phyloP scores from a whole-genome alignment of 1,140 invertebrate genomes.

The Heliconius eleuchia region DNA sequence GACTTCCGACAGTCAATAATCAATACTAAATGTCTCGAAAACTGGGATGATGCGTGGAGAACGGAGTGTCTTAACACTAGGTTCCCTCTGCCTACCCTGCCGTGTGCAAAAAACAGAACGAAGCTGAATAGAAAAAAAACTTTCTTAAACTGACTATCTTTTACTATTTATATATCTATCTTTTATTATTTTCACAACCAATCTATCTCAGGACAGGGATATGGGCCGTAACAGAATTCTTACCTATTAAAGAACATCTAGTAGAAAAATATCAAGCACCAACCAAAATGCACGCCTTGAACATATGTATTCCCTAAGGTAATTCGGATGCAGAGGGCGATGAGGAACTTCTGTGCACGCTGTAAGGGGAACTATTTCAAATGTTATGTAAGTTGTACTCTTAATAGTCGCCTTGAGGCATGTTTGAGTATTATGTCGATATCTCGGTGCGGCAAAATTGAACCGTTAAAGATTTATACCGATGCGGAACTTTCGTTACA shows the following conservation, averaged over 20 bases:
- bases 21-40: neutral
- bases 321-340: constrained; percentile 56
- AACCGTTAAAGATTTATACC: constrained; percentile 28
- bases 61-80: no score
- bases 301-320: constrained; percentile 57
- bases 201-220: neutral
- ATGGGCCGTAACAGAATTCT: neutral
- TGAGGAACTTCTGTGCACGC: constrained; percentile 60
- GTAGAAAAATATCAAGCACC: neutral
- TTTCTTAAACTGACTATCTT: no score
- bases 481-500: constrained; percentile 1
- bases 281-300: neutral
- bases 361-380: constrained; percentile 53
- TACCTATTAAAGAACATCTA: neutral
- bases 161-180: no score
- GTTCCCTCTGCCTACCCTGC: no score
- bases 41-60: no score
- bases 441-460: constrained; percentile 27
- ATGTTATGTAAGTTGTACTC: constrained; percentile 49
- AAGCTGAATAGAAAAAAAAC: no score
- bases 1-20: neutral
- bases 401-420: constrained; percentile 62
- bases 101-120: no score
- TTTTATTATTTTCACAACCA: neutral
- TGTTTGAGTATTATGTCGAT: constrained; percentile 49